Conservation (phyloP, 1,140 invertebrate species). For the Temnothorax nylanderi region DNA sequence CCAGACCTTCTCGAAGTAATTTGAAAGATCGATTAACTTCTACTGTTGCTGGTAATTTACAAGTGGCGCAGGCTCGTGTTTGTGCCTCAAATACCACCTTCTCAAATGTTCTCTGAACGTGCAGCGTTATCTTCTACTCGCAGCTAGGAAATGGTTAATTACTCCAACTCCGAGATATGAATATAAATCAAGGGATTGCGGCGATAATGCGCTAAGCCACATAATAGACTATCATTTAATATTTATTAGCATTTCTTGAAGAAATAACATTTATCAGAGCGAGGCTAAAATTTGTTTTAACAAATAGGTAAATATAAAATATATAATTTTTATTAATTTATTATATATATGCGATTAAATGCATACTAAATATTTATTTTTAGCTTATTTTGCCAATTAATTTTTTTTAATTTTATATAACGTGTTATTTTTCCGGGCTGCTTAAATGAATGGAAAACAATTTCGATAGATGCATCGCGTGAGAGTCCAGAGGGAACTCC, state of each 20-base stretch:
- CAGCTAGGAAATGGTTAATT: slow-evolving; percentile 30
- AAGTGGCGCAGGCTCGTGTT: not conserved
- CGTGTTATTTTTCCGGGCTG: not conserved
- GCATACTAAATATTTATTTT: not conserved
- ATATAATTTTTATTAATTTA: slow-evolving; percentile 13
- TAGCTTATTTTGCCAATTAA: not conserved
- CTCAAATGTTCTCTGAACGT: slow-evolving; percentile 10
- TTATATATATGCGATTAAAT: not conserved
- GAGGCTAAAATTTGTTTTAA: slow-evolving; percentile 7
- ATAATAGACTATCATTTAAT: slow-evolving; percentile 24
- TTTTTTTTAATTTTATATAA: not conserved
- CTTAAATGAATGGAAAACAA: not conserved
- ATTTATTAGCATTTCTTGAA: slow-evolving; percentile 4
- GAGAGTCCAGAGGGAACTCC: not conserved
- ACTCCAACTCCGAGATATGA: slow-evolving; percentile 32
- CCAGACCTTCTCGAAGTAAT: slow-evolving; percentile 5
- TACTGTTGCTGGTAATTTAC: slow-evolving; percentile 25
- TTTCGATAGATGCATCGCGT: not conserved
- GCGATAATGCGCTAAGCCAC: slow-evolving; percentile 18
- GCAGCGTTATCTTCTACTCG: slow-evolving; percentile 41
- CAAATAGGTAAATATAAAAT: not conserved
- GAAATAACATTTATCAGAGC: not conserved
- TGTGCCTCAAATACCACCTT: slow-evolving; percentile 15
- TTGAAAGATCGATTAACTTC: slow-evolving; percentile 30
- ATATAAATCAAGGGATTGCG: slow-evolving; percentile 48